Percentiles rank a stretch among this genome's conserved stretches.
phyloP scores from a whole-genome alignment of 92 coral and sea anemone genomes.

The Desmophyllum pertusum region DNA sequence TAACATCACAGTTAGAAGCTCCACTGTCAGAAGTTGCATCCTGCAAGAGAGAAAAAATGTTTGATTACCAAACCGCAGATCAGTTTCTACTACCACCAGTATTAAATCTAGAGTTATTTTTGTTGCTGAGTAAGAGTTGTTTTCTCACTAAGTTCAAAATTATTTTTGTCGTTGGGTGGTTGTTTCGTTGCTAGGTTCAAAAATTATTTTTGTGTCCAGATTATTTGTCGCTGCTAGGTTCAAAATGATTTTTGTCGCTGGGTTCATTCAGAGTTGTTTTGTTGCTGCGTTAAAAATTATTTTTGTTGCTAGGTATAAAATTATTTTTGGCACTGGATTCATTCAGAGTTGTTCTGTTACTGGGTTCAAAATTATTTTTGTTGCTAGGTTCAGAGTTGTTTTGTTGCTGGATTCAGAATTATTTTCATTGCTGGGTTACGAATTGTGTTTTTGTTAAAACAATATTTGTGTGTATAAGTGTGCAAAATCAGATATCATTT shows the following conservation, averaged over 20 bases:
- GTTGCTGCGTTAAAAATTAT: not conserved
- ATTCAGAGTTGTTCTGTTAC: not conserved
- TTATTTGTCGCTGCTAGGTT: not conserved
- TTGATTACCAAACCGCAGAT: not conserved
- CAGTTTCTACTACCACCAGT: not conserved
- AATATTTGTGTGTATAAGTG: too few relatives aligned
- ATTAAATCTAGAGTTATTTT: not conserved
- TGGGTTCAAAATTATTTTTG: not conserved
- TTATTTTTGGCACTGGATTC: not conserved
- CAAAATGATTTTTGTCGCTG: not conserved
- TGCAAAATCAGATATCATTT: too few relatives aligned
- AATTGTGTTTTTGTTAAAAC: too few relatives aligned
- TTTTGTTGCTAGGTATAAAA: not conserved
- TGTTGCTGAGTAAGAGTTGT: not conserved
- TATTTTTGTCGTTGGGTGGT: not conserved
- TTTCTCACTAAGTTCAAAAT: not conserved
- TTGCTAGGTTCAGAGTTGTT: not conserved
- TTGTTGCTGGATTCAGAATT: not conserved
- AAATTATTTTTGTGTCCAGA: not conserved
- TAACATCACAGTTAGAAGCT: slow-evolving; percentile 4
- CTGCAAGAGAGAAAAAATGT: not conserved
- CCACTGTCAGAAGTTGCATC: slow-evolving; percentile 9
- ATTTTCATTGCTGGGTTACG: not conserved
- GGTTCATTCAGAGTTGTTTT: not conserved
- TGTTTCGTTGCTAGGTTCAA: too few relatives aligned